Evolutionary conservation across 2,888 invertebrate genomes (phyloP), one percentile per base, ranked within the genome.

Genomic region (Epinotia ramella): DNA sequence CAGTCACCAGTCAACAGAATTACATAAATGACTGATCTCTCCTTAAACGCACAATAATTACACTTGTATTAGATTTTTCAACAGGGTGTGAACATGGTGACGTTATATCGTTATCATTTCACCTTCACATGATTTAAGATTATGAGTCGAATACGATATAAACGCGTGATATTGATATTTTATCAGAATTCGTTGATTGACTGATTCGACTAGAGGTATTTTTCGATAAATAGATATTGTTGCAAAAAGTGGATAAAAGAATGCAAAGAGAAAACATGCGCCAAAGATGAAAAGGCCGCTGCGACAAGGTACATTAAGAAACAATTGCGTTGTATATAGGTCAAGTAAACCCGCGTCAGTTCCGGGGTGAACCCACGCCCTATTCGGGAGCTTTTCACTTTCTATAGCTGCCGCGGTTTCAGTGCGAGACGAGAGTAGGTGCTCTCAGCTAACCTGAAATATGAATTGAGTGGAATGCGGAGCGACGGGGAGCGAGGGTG

Each of bases 331-430:
- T 63, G 67, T 74, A 81, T 80, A 67, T 79, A 81, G 82, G 81
- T 82, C 82, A 81, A 80, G 79, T 76, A 74, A 79, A 66, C 73
- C 64, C 24, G 69, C 72, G 76, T 57, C 46, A 75, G 76, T 76
- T 76, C 74, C 77, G 73, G 69, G 78, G 66, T 75, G 70, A 72
- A 77, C 78, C 72, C 81, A 76, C 79, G 79, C 78, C 80, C 80
- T 78, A 78, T 82, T 79, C 80, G 77, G 78, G 73, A 73, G 77
- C 79, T 80, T 82, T 81, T 83, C 81, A 81, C 83, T 82, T 82
- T 82, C 81, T 75, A 73, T 75, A 24, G 78, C 69, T 81, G 79
- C 77, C 80, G 73, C 79, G 77, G 70, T 73, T 70, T 72, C 78
- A 73, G 69, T 62, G 73, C 71, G 73, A 67, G 77, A 77, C 62